These are phyloP conservation scores for Cinclus cinclus DNA, from an alignment of 2,113 vertebrate genomes.

Conservation along the genomic window DNA sequence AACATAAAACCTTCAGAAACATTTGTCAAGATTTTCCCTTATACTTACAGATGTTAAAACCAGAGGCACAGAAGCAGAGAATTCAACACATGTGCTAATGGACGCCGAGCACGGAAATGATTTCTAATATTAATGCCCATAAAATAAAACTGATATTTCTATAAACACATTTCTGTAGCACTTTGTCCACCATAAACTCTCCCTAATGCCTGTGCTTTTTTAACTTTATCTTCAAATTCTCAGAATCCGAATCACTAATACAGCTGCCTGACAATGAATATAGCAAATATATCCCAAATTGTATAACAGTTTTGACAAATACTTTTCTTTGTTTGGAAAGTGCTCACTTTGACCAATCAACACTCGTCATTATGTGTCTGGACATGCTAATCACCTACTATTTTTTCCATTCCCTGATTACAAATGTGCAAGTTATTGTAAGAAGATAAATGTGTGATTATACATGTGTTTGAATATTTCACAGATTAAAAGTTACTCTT, in stretches of 20 bases:
- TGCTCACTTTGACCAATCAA: slow-evolving; percentile 48
- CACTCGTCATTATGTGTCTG: not conserved
- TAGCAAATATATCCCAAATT: not conserved
- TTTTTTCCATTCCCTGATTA: slow-evolving; percentile 24
- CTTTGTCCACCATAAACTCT: not conserved
- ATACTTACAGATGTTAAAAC: not conserved
- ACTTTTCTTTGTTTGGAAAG: slow-evolving; percentile 41
- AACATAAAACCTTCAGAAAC: slow-evolving; percentile 41
- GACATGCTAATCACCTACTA: slow-evolving; percentile 43
- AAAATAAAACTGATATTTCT: slow-evolving; percentile 4
- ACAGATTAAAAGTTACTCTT: slow-evolving; percentile 40
- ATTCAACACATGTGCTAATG: not conserved
- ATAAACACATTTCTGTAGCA: not conserved
- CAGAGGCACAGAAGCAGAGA: not conserved
- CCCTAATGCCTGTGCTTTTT: not conserved
- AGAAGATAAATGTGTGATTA: slow-evolving; percentile 41
- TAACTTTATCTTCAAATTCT: not conserved
- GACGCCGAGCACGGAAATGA: not conserved
- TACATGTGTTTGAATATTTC: slow-evolving; percentile 30
- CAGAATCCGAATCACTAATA: not conserved
- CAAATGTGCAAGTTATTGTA: slow-evolving; percentile 9
- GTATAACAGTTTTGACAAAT: slow-evolving; percentile 46
- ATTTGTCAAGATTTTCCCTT: slow-evolving; percentile 32
- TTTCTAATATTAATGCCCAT: not conserved
- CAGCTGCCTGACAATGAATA: not conserved